Percentiles rank a stretch among this genome's conserved stretches.
Evolutionary conservation across 1,140 invertebrate species (phyloP).

Genomic region (Antheraea mylitta): DNA sequence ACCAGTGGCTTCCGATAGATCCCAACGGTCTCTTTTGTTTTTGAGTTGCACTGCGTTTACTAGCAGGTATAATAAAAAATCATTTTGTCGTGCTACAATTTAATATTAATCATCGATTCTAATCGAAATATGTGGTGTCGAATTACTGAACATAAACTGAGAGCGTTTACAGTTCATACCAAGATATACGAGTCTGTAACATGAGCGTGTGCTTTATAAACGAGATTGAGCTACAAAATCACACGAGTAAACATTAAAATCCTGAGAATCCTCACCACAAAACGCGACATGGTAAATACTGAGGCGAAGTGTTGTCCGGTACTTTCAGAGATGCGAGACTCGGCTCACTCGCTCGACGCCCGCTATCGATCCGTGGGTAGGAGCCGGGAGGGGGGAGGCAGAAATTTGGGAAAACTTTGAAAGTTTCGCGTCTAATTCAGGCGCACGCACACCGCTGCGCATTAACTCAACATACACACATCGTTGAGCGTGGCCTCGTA

Average conservation of each 20-base stretch:
- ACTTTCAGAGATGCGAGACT: slow-evolving; percentile 62
- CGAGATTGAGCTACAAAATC: slow-evolving; percentile 22
- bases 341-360: slow-evolving; percentile 52
- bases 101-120: too few species aligned
- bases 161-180: neutral
- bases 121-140: too few species aligned
- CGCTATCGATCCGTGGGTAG: slow-evolving; percentile 62
- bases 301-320: slow-evolving; percentile 69
- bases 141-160: too few species aligned
- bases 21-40: too few species aligned
- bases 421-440: slow-evolving; percentile 79
- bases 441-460: slow-evolving; percentile 70
- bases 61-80: too few species aligned
- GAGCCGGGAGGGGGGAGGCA: slow-evolving; percentile 58
- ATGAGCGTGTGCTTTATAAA: neutral
- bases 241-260: slow-evolving; percentile 32
- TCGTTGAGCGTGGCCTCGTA: slow-evolving; percentile 42
- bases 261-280: slow-evolving; percentile 46
- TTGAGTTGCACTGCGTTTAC: too few species aligned
- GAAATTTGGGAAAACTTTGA: slow-evolving; percentile 79
- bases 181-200: neutral
- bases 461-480: slow-evolving; percentile 59
- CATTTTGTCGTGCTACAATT: too few species aligned
- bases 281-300: slow-evolving; percentile 55
- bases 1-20: too few species aligned